phyloP scores from a whole-genome alignment of 2,113 vertebrate species.

The Labeo rohita region DNA sequence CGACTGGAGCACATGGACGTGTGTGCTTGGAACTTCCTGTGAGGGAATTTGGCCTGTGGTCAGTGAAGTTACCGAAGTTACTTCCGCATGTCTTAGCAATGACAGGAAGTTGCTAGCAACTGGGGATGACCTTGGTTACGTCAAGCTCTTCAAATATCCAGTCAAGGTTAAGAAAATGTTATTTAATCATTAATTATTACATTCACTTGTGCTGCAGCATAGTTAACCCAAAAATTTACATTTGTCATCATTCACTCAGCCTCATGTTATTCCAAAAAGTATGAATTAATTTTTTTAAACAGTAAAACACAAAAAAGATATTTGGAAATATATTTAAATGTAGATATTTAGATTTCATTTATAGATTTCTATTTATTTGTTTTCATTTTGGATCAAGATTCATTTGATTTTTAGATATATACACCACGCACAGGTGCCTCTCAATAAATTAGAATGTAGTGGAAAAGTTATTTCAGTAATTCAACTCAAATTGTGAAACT shows the following conservation, averaged over 20 bases:
- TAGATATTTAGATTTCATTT: background rate
- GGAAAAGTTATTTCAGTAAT: too few relatives aligned
- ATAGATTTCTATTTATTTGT: too few relatives aligned
- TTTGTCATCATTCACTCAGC: background rate
- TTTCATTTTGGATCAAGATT: background rate
- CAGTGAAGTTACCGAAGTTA: slow-evolving; percentile 93
- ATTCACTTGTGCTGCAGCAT: background rate
- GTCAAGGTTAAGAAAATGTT: slow-evolving; percentile 80
- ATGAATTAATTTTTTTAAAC: background rate
- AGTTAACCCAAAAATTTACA: background rate
- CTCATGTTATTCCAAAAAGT: too few relatives aligned
- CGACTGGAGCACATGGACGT: slow-evolving; percentile 94
- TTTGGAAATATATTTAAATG: too few relatives aligned
- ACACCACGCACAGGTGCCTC: too few relatives aligned
- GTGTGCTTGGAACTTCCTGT: slow-evolving; percentile 90
- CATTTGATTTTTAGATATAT: background rate
- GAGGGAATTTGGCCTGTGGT: slow-evolving; percentile 95
- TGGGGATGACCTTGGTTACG: slow-evolving; percentile 96
- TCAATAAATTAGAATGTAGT: too few relatives aligned
- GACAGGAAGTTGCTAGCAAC: slow-evolving; percentile 90
- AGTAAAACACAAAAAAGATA: background rate
- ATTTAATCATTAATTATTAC: background rate
- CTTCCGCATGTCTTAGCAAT: slow-evolving; percentile 87
- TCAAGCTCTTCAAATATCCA: slow-evolving; percentile 95
- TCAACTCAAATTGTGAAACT: too few relatives aligned